Base-by-base conservation (phyloP, 64 coral and sea anemone species). In the Montipora foliosa region DNA sequence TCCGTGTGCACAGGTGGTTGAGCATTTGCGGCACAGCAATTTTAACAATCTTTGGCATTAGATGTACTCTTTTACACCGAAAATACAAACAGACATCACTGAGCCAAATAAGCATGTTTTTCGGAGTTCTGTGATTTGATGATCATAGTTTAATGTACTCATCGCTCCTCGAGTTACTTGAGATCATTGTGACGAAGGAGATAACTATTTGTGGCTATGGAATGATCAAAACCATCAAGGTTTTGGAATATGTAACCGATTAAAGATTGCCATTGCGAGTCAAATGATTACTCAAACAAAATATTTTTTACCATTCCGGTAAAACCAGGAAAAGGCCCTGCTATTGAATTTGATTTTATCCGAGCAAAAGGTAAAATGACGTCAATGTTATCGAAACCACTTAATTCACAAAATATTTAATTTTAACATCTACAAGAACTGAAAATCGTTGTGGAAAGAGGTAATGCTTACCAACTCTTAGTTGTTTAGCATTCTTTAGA, bases 391-490 rank as follows among this genome's bases (percentile, higher is more conserved):
- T 88, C 45, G 51, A 44, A 64, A 12, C 80, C 37, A 8, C 80
- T 9, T 49, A n/a, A 16, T 1, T 15, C 14, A 14, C 15, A 45
- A 5, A 5, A 66, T 29, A 0, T 37, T 37, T 37, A 37, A 59
- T 11, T 13, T 80, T 13, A 20, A 57, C 6, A 5, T 45, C 8
- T 16, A 82, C 8, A 21, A 37, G 37, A 82, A 5, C 10, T 4
- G 46, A n/a, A 13, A 29, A 12, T 51, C 22, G 22, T 64, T 11
- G 45, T 1, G n/a, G 13, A 44, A 84, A 17, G 13, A 64, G 64
- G 3, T 17, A 2, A 17, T 1, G 74, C 92, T 79, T 57, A 93
- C 92, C 92, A 71, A 93, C 87, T 88, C 77, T 88, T 47, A 93
- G 62, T 1, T 80, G 62, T 74, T 71, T 93, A 37, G 92, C 74